Base-by-base conservation (phyloP, 2,888 invertebrate genomes). In the Keiferia lycopersicella region DNA sequence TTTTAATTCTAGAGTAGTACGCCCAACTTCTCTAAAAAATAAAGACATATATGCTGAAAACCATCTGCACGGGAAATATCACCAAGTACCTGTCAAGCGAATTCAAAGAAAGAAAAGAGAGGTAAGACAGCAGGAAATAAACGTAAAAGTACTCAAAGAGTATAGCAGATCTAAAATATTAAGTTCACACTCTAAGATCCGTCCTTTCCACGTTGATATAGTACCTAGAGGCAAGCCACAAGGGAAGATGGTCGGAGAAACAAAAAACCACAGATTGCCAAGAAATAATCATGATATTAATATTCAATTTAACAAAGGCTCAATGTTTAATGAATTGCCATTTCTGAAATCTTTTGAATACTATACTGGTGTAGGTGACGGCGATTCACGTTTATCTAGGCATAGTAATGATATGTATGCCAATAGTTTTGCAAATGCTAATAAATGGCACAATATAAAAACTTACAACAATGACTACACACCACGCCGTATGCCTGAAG, bases 371-470 rank as follows among this genome's bases (percentile, higher is more conserved):
- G 77, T 80, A 50, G 69, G 76, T 41, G 41, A 66, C 14, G 63
- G 38, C 2, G 66, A 71, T 50, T 62, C 70, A 6, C 71, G 73
- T 4, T 72, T 71, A 61, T 62, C 59, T 1, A 48, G 63, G 3
- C 70, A 69, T 22, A 74, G 67, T 22, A 71, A 73, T 58, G 77
- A 84, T 20, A 78, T 84, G 68, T 84, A 86, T 67, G 72, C 78
- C 7, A 83, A 79, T 73, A 86, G 79, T 66, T 74, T 88, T 67
- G 73, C 81, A 22, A 74, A 71, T 62, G 77, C 69, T 38, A 84
- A 88, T 68, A 88, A 87, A 71, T 90, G 90, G 90, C 88, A 88
- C 68, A 88, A 88, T 68, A 80, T 87, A 1, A 87, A 86, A 71
- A 80, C 85, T 3, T 87, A 84, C 64, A 64, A 51, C 39, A 45